Conservation (phyloP, 2,113 vertebrate genomes). For the Varanus komodoensis region DNA sequence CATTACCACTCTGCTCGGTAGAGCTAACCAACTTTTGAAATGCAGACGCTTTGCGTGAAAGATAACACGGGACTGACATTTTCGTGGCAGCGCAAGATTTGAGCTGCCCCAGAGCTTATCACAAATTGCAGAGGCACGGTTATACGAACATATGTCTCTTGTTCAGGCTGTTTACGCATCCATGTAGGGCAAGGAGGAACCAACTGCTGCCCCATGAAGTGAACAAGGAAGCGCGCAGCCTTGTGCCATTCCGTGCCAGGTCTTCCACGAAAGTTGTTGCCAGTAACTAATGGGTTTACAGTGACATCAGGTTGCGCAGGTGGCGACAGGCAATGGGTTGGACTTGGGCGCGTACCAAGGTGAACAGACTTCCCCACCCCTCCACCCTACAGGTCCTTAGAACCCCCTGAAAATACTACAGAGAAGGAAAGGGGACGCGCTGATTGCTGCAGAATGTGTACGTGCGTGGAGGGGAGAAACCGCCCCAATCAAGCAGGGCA, state of each 20-base stretch:
- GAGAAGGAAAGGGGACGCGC: too few relatives aligned
- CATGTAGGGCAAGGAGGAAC: background rate
- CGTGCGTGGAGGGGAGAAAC: too few relatives aligned
- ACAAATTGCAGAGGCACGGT: background rate
- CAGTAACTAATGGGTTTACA: background rate
- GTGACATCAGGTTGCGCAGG: background rate
- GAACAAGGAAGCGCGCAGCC: background rate
- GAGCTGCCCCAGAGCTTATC: background rate
- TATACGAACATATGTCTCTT: background rate
- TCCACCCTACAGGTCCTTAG: too few relatives aligned
- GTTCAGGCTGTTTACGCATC: background rate
- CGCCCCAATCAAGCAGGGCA: too few relatives aligned
- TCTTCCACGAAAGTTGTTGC: background rate
- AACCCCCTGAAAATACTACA: too few relatives aligned
- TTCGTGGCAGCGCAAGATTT: background rate
- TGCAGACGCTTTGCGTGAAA: background rate
- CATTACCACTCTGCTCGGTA: too few relatives aligned
- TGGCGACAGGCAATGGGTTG: too few relatives aligned
- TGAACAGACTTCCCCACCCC: too few relatives aligned
- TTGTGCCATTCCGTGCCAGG: background rate
- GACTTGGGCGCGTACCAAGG: too few relatives aligned
- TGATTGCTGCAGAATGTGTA: too few relatives aligned
- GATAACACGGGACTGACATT: background rate
- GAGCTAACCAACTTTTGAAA: background rate
- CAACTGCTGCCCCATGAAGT: background rate